Conservation (phyloP, 2,113 vertebrate genomes). For the Crotophaga sulcirostris region DNA sequence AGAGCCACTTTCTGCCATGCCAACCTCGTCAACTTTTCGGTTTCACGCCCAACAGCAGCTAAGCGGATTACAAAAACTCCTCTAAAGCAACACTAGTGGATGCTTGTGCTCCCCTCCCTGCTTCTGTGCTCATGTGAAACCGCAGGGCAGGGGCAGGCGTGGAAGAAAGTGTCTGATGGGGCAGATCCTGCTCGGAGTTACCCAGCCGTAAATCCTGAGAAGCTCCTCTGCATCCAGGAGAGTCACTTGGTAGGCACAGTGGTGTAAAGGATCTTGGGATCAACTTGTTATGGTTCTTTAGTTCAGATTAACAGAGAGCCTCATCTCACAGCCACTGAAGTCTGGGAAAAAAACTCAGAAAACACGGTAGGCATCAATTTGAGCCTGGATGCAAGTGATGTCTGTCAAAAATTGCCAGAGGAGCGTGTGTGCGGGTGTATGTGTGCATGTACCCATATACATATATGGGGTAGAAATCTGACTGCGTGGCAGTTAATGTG, state of each 20-base stretch:
- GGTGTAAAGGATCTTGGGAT: not conserved
- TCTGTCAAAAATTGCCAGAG: not conserved
- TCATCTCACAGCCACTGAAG: not conserved
- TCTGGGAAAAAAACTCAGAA: not conserved
- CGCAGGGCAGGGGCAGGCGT: not conserved
- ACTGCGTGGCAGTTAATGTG: not conserved
- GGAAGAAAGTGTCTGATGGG: not conserved
- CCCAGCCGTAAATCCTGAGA: fast-evolving
- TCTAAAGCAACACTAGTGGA: not conserved
- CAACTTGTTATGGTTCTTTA: fast-evolving
- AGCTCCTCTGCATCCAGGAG: not conserved
- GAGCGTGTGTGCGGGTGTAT: not conserved
- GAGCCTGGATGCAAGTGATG: not conserved
- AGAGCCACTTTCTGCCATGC: not conserved
- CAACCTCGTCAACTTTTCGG: not conserved
- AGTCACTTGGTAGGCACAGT: not conserved
- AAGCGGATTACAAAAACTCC: not conserved
- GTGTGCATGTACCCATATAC: not conserved
- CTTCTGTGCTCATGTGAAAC: not conserved
- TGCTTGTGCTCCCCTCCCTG: not conserved
- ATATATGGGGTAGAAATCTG: not conserved
- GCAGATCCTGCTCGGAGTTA: not conserved
- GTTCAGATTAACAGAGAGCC: not conserved
- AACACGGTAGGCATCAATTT: fast-evolving
- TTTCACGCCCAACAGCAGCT: not conserved